Percentiles rank a stretch among this genome's conserved stretches.
These are phyloP conservation scores for Cynocephalus volans DNA, from an alignment of 2,113 vertebrate genomes.

Conservation along the genomic window DNA sequence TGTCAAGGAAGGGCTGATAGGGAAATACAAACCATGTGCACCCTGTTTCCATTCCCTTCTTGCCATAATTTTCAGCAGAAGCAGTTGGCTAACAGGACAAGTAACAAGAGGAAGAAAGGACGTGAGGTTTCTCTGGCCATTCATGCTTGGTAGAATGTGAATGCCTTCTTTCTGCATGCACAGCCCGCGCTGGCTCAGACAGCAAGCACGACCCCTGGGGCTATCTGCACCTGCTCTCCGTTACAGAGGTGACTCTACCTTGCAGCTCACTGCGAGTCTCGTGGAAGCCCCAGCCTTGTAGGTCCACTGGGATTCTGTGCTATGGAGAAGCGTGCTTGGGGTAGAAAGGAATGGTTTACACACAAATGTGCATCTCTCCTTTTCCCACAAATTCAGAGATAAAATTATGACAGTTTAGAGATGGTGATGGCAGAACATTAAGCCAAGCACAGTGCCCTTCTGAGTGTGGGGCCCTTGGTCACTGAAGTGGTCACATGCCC, in stretches of 20 bases:
- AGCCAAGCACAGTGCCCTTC: rapidly evolving
- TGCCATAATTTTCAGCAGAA: background rate
- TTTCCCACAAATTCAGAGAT: background rate
- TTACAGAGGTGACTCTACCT: background rate
- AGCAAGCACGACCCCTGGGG: background rate
- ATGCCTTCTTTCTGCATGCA: background rate
- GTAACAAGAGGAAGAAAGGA: background rate
- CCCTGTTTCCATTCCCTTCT: background rate
- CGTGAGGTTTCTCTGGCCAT: rapidly evolving
- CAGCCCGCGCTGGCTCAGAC: background rate
- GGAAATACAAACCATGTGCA: background rate
- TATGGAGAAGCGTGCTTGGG: rapidly evolving
- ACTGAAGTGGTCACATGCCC: no score
- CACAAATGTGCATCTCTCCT: background rate
- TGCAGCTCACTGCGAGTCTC: rapidly evolving
- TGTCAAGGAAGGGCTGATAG: background rate
- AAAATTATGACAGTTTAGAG: background rate
- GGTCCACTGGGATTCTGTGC: background rate
- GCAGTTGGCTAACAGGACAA: background rate
- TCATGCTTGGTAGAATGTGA: background rate
- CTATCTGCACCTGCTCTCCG: no score
- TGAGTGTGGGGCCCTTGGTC: background rate
- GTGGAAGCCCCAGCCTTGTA: background rate
- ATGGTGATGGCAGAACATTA: background rate
- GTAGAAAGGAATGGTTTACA: no score